A percentile compares a stretch with the other conserved stretches of the same genome.
Conservation (phyloP, 2,113 vertebrate genomes). For the Cavia aperea region DNA sequence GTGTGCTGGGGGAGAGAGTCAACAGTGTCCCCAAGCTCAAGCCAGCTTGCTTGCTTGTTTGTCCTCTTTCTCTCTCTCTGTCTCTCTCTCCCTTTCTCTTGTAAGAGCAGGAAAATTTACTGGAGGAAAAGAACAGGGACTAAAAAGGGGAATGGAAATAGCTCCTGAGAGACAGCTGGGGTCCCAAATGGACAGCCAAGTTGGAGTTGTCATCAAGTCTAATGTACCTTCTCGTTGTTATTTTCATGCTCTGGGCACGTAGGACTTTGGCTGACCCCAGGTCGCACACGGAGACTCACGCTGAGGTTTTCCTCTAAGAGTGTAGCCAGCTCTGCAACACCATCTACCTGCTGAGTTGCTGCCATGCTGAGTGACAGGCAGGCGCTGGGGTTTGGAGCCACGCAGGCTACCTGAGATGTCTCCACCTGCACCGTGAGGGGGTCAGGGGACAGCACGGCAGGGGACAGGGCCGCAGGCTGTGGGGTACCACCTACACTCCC, state of each 20-base stretch:
- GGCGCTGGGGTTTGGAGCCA: background rate
- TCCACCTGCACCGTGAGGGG: too few species aligned
- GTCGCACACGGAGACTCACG: background rate
- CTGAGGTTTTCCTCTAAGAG: background rate
- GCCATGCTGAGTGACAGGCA: background rate
- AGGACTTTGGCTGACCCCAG: background rate
- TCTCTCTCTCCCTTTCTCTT: too few species aligned
- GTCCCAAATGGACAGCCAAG: background rate
- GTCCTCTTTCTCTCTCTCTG: too few species aligned
- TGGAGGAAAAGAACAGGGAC: background rate
- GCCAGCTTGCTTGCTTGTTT: too few species aligned
- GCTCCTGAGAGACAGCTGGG: background rate
- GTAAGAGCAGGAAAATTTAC: background rate
- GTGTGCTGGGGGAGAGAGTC: too few species aligned
- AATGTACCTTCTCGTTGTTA: background rate
- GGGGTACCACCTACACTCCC: background rate
- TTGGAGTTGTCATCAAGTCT: background rate
- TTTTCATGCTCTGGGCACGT: background rate
- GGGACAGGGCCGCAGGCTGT: background rate
- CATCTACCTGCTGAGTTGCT: background rate
- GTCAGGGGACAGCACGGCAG: background rate
- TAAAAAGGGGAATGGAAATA: background rate
- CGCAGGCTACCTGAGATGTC: background rate
- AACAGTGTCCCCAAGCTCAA: too few species aligned
- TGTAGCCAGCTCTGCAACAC: background rate